Conservation (phyloP, 92 coral and sea anemone genomes). For the Epizoanthus scotinus region DNA sequence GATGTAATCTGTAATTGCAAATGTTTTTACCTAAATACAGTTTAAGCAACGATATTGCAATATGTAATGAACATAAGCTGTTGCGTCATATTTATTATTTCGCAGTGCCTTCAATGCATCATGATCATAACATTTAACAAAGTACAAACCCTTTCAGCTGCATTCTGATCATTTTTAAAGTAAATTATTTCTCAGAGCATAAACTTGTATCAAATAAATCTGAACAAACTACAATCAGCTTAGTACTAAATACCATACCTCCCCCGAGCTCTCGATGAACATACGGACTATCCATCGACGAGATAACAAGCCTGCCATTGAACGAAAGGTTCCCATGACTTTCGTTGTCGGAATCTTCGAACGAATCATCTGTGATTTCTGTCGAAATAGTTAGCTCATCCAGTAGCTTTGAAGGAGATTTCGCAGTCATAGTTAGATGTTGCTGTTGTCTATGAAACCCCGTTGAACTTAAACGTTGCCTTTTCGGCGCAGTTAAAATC, state of each 20-base stretch:
- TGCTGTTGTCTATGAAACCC: not conserved
- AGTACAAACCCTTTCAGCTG: too few relatives aligned
- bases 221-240: not conserved
- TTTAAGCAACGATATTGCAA: too few relatives aligned
- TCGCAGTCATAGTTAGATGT: conserved; percentile 24
- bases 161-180: not conserved
- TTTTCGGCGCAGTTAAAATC: too few relatives aligned
- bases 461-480: not conserved
- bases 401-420: conserved; percentile 28
- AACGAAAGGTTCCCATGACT: conserved; percentile 52
- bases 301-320: conserved; percentile 78
- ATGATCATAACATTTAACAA: too few relatives aligned
- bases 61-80: too few relatives aligned
- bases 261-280: conserved; percentile 35
- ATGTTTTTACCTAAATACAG: too few relatives aligned
- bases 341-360: conserved; percentile 36
- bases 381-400: conserved; percentile 22
- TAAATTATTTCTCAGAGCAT: not conserved
- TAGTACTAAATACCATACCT: conserved; percentile 9
- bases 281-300: conserved; percentile 36
- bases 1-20: too few relatives aligned
- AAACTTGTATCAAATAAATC: not conserved
- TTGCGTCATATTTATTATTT: too few relatives aligned
- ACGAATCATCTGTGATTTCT: conserved; percentile 18
- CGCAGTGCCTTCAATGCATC: too few relatives aligned